Evolutionary conservation across 2,888 invertebrate genomes (phyloP), one percentile per base, ranked within the genome.

Genomic region (Girardia tigrina): DNA sequence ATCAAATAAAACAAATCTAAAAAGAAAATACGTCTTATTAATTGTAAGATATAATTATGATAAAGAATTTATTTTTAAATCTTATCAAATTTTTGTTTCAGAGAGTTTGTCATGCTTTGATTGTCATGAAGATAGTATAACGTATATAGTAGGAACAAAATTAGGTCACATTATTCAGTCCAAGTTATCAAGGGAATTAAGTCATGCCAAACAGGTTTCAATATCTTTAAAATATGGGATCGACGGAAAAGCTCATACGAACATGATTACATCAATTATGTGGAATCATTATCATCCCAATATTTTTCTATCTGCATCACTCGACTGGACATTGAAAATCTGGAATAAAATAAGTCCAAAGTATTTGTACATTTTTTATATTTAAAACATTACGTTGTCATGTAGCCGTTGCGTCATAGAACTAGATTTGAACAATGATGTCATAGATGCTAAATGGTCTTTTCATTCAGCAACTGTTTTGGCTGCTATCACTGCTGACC

Each of bases 221-320:
- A 56, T 20, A 12, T 56, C 56, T 2, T n/a, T 20, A 56, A 56
- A 20, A 4, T 56, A 20, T 56, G 56, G 56, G n/a, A n/a, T 6
- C n/a, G 2, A 56, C n/a, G 23, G 23, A 8, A 16, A 6, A 2
- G 56, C 56, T 23, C 56, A 56, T 56, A 56, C 56, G 6, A 23
- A 23, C n/a, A 56, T 56, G 56, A n/a, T 56, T 56, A 56, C 56
- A n/a, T 56, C 56, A 56, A 56, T 56, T 56, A 56, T 56, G 56
- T 56, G 56, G 56, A 56, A 56, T 56, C 23, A 20, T 23, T 56
- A 8, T 56, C 56, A 56, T 16, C 56, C 8, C n/a, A 56, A 56
- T 23, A 23, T 56, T 20, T 56, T 56, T 56, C 56, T 56, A n/a
- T 56, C 56, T 4, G 56, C 56, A 56, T 56, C 56, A 6, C n/a